A percentile compares a stretch with the other conserved stretches of the same genome.
Evolutionary conservation across 2,797 vertebrate genomes (phyloP).

Genomic region (Novumbra hubbsi): DNA sequence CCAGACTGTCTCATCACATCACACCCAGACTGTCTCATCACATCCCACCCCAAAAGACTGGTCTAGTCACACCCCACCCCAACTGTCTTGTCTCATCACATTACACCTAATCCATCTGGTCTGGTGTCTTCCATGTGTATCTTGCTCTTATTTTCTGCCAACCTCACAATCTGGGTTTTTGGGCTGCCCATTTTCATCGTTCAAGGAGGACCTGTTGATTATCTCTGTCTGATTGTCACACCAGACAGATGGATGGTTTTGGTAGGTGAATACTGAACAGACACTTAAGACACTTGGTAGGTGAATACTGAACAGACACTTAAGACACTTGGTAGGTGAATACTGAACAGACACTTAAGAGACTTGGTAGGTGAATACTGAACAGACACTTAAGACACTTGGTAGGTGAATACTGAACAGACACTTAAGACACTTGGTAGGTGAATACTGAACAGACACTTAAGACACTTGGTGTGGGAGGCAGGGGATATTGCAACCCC

Average conservation of each 20-base stretch:
- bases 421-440: too few relatives aligned
- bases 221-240: constrained; percentile 51
- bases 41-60: too few relatives aligned
- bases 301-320: too few relatives aligned
- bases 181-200: constrained; percentile 22
- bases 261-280: background rate
- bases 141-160: constrained; percentile 56
- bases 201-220: constrained; percentile 51
- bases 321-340: constrained; percentile 32
- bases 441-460: background rate
- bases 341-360: background rate
- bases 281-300: too few relatives aligned
- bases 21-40: too few relatives aligned
- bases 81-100: constrained; percentile 26
- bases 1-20: background rate
- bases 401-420: background rate
- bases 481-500: constrained; percentile 28
- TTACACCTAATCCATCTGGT: too few relatives aligned
- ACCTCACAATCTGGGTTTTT: constrained; percentile 46
- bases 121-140: constrained; percentile 48
- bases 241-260: constrained; percentile 23
- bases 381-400: constrained; percentile 33
- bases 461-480: constrained; percentile 30
- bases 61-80: too few relatives aligned
- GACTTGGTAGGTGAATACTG: too few relatives aligned